Base-by-base conservation (phyloP, 2,113 vertebrate species). In the Protobothrops flavoviridis region DNA sequence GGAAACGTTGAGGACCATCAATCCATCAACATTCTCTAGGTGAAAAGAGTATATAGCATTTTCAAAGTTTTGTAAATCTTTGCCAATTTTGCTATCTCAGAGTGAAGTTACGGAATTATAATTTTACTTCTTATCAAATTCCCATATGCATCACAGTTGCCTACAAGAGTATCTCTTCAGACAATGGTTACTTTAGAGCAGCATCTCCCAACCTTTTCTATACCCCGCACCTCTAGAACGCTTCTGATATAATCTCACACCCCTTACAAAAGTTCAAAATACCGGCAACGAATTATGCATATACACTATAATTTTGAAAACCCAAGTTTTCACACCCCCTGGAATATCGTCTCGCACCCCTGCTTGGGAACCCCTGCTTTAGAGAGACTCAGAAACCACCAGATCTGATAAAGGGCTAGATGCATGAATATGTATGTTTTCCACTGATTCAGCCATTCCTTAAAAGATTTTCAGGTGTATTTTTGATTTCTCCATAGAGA, bases 1-100 rank as follows among this genome's bases (percentile, higher is more conserved):
- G 17, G 7, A 21, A 43, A 43, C 39, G 7, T 17, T 81, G 33
- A 81, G 17, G 10, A 2, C 8, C 2, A 0, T 9, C 39, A 39
- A 13, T 61, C 3, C 39, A 0, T 55, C 12, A 0, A 12, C 0
- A 21, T 92, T 0, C 0, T 5, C 8, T 5, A 90, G 88, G 3
- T 29, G 0, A 1, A 53, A 61, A 88, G 12, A 1, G 0, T 43
- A 29, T 24, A 89, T 8, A 2, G 59, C 23, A 3, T 85, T 94
- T 85, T 3, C 17, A 1, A 0, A 7, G n/a, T 24, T 91, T 90
- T 5, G 17, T 81, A 43, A 81, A 21, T 81, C 0, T 33, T 55
- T 33, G 12, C 3, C 52, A 94, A 53, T 26, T 89, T 92, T 2
- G 64, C 52, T 94, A 92, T 57, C 23, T 91, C 48, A 43, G 6